Evolutionary conservation across 2,888 invertebrate species (phyloP).

Genomic region (Mesorhabditis belari): DNA sequence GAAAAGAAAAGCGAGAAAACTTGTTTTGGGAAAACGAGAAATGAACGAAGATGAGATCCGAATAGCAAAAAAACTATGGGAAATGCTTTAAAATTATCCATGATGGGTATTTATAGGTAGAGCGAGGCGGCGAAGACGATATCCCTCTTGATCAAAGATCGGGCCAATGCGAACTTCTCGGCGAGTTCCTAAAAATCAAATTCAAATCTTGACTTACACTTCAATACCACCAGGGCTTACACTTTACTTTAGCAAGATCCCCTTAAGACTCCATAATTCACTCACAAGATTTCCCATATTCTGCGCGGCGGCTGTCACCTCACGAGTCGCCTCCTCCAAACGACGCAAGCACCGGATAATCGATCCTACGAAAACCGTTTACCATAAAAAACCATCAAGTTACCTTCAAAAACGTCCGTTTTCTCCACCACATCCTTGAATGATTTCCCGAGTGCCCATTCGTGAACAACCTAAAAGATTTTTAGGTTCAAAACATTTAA

Average conservation of each 20-base stretch:
- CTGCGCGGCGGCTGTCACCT: conserved; percentile 69
- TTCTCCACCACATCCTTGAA: conserved; percentile 92
- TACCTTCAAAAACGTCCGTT: conserved; percentile 89
- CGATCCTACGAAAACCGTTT: conserved; percentile 60
- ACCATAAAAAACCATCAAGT: not conserved
- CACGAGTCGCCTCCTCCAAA: conserved; percentile 86
- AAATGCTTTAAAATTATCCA: no score
- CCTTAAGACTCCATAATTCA: conserved; percentile 79
- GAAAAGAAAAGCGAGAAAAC: no score
- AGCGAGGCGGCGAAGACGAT: conserved; percentile 99
- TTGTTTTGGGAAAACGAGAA: no score
- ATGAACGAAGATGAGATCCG: no score
- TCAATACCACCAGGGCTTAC: no score
- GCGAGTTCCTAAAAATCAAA: conserved; percentile 38
- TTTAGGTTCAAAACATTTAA: not conserved
- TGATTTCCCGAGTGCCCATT: conserved; percentile 87
- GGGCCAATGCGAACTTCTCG: conserved; percentile 56
- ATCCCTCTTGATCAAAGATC: conserved; percentile 77
- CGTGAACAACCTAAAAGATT: conserved; percentile 67
- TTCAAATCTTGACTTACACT: conserved; percentile 4
- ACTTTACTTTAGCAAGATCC: not conserved
- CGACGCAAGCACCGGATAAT: conserved; percentile 87
- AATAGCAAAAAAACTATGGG: no score
- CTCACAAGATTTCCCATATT: conserved; percentile 55
- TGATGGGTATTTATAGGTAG: conserved; percentile 66